Evolutionary conservation across 2,888 invertebrate species (phyloP).

Genomic region (Thymelicus lineola): DNA sequence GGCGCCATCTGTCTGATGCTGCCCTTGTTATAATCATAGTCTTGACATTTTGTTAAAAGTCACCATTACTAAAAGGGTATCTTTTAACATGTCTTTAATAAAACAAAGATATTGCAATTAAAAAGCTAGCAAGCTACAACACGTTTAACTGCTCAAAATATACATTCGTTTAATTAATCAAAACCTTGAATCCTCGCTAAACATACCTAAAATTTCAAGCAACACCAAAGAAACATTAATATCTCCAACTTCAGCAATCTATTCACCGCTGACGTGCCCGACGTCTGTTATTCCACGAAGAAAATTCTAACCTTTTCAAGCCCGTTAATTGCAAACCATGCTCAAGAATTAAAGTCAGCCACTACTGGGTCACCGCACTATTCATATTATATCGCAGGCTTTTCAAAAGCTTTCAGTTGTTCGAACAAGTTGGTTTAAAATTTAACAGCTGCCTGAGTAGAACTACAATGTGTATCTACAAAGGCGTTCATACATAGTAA

Average conservation of each 20-base stretch:
- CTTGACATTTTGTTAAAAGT: too few species aligned
- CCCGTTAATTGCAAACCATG: slow-evolving; percentile 37
- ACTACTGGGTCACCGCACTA: slow-evolving; percentile 38
- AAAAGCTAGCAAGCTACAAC: not conserved
- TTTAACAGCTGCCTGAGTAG: slow-evolving; percentile 34
- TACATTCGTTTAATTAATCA: not conserved
- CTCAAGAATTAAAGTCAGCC: slow-evolving; percentile 36
- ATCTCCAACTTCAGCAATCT: slow-evolving; percentile 32
- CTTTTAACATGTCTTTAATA: too few species aligned
- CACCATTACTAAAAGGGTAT: too few species aligned
- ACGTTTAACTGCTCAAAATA: not conserved
- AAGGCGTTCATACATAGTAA: slow-evolving; percentile 21
- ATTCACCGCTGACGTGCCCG: slow-evolving; percentile 29
- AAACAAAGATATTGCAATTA: too few species aligned
- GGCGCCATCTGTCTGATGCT: too few species aligned
- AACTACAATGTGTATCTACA: slow-evolving; percentile 32
- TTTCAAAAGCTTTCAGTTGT: slow-evolving; percentile 36
- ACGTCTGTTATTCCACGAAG: slow-evolving; percentile 36
- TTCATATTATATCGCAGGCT: slow-evolving; percentile 38
- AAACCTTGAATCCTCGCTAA: not conserved
- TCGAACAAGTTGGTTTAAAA: slow-evolving; percentile 38
- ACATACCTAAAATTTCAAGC: slow-evolving; percentile 15
- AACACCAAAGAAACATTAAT: slow-evolving; percentile 26
- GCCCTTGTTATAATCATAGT: too few species aligned
- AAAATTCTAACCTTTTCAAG: slow-evolving; percentile 36